phyloP scores from a whole-genome alignment of 2,113 vertebrate genomes.

The Petaurus breviceps region DNA sequence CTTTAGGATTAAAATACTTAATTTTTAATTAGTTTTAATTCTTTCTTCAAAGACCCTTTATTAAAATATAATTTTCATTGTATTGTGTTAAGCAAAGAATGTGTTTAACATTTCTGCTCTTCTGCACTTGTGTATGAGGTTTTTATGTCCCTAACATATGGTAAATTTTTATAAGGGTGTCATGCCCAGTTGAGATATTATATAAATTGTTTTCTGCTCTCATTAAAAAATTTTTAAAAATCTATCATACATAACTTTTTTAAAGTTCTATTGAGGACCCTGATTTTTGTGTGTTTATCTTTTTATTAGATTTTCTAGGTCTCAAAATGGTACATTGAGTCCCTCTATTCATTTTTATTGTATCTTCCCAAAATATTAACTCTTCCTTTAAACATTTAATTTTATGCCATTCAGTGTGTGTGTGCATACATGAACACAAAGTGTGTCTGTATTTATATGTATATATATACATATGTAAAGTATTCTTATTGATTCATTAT shows the following conservation, averaged over 20 bases:
- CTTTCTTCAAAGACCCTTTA: background rate
- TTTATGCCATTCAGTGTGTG: background rate
- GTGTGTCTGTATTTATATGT: background rate
- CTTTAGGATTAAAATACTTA: background rate
- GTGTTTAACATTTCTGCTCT: background rate
- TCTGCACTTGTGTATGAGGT: background rate
- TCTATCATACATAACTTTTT: background rate
- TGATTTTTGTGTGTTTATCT: background rate
- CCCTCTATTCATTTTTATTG: background rate
- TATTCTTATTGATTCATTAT: background rate
- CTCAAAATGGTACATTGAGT: background rate
- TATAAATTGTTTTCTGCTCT: background rate
- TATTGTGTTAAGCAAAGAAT: background rate
- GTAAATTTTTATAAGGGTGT: background rate
- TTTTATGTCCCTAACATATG: background rate
- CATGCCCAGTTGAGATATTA: background rate
- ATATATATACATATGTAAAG: background rate
- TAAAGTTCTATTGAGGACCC: background rate
- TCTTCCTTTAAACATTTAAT: background rate
- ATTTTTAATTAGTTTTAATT: background rate
- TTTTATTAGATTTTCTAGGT: background rate
- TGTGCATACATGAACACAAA: background rate
- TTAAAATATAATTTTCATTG: background rate
- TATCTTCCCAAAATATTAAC: background rate
- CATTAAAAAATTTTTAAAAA: background rate